phyloP scores from a whole-genome alignment of 2,888 invertebrate genomes.

The Eulithis testata region DNA sequence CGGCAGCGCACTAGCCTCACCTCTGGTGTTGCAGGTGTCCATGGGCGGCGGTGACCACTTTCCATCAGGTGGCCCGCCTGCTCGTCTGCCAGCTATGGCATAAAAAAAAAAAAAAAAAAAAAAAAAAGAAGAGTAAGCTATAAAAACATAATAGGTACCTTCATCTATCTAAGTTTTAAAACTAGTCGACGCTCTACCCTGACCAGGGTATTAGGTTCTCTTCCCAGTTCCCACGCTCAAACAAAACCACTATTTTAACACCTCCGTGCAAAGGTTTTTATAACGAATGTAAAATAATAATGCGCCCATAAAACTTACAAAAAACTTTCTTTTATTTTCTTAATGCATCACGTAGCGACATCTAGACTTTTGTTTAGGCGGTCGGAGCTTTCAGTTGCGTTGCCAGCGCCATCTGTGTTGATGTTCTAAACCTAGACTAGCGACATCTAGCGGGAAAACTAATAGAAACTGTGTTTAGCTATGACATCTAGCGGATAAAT shows the following conservation, averaged over 20 bases:
- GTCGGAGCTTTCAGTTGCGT: conserved; percentile 57
- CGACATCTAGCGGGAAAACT: not conserved
- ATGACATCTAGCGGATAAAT: conserved; percentile 9
- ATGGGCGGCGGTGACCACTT: too few species aligned
- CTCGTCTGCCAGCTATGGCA: too few species aligned
- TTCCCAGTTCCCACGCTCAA: conserved; percentile 71
- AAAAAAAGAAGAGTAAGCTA: too few species aligned
- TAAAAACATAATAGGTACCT: too few species aligned
- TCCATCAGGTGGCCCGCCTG: too few species aligned
- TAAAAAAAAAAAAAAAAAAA: too few species aligned
- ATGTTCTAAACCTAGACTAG: conserved; percentile 27
- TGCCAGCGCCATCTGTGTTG: conserved; percentile 54
- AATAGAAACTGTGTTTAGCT: not conserved
- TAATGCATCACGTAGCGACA: conserved; percentile 54
- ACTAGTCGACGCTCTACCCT: conserved; percentile 50
- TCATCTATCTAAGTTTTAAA: too few species aligned
- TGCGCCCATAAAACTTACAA: conserved; percentile 55
- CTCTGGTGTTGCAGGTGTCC: too few species aligned
- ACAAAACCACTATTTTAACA: conserved; percentile 80
- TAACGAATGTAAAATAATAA: conserved; percentile 76
- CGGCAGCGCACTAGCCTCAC: too few species aligned
- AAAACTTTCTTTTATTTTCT: conserved; percentile 60
- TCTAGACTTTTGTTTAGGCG: conserved; percentile 54
- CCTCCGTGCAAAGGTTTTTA: conserved; percentile 78
- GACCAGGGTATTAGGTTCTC: conserved; percentile 35